These are phyloP conservation scores for Orchestes rusci DNA, from an alignment of 2,888 invertebrate species.

Conservation along the genomic window DNA sequence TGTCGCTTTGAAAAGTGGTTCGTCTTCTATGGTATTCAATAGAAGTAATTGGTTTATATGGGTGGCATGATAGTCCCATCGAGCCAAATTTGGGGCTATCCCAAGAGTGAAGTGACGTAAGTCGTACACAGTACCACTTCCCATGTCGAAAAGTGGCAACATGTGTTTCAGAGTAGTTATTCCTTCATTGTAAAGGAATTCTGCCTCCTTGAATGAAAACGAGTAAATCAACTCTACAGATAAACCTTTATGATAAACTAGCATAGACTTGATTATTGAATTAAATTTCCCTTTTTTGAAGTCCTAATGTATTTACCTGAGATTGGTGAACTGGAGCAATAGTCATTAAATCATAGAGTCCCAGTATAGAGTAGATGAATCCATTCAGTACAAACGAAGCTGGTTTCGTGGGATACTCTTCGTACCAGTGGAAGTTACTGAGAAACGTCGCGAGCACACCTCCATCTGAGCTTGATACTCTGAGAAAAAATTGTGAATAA, in stretches of 20 bases:
- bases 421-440: constrained; percentile 79
- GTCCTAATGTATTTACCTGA: constrained; percentile 38
- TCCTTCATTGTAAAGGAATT: constrained; percentile 73
- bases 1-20: constrained; percentile 72
- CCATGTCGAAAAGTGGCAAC: constrained; percentile 88
- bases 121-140: constrained; percentile 94
- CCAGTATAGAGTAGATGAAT: constrained; percentile 94
- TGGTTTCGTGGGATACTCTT: constrained; percentile 96
- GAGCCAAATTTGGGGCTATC: constrained; percentile 86
- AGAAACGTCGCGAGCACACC: constrained; percentile 83
- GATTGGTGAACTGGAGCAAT: constrained; percentile 64
- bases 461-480: constrained; percentile 45
- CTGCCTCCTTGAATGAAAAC: constrained; percentile 49
- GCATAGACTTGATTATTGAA: too few species aligned
- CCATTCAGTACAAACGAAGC: constrained; percentile 95
- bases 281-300: too few species aligned
- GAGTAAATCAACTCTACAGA: constrained; percentile 3
- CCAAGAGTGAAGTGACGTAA: constrained; percentile 86
- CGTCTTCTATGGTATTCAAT: constrained; percentile 76
- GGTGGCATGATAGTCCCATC: constrained; percentile 99
- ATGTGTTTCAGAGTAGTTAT: constrained; percentile 81
- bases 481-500: constrained; percentile 1
- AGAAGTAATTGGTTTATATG: constrained; percentile 94
- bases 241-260: too few species aligned
- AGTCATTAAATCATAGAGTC: constrained; percentile 88